Percentiles rank a stretch among this genome's conserved stretches.
Conservation (phyloP, 2,797 vertebrate genomes). For the Acipenser transmontanus region DNA sequence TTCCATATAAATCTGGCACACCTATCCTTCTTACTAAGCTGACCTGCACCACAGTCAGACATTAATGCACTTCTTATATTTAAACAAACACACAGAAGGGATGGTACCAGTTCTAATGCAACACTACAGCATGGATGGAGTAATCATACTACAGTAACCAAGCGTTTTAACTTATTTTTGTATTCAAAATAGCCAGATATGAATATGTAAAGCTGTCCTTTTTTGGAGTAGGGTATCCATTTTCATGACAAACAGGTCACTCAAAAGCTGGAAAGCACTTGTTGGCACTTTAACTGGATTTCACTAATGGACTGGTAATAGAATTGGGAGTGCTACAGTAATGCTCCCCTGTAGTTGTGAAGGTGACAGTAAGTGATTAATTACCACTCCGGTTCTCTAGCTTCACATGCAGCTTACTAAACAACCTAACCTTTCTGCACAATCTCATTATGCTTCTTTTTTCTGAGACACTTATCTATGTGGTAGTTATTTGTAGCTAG, state of each 20-base stretch:
- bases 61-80: no score
- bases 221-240: slow-evolving; percentile 24
- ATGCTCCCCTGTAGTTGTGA: slow-evolving; percentile 52
- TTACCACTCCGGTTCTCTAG: slow-evolving; percentile 37
- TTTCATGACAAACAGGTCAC: slow-evolving; percentile 44
- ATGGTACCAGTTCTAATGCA: no score
- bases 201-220: slow-evolving; percentile 18
- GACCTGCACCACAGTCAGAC: not conserved
- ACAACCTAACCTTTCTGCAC: slow-evolving; percentile 17
- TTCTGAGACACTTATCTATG: not conserved
- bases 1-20: not conserved
- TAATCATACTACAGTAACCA: not conserved
- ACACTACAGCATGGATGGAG: no score
- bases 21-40: not conserved
- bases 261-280: slow-evolving; percentile 44
- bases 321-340: slow-evolving; percentile 53
- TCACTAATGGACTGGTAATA: slow-evolving; percentile 76
- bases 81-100: no score
- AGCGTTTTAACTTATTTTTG: not conserved
- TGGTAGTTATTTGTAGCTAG: not conserved
- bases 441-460: not conserved
- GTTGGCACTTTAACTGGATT: slow-evolving; percentile 53
- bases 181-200: not conserved
- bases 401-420: slow-evolving; percentile 18
- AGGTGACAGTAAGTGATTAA: slow-evolving; percentile 63